Percentiles rank a stretch among this genome's conserved stretches.
These are phyloP conservation scores for Numenius arquata DNA, from an alignment of 2,113 vertebrate genomes.

Conservation along the genomic window DNA sequence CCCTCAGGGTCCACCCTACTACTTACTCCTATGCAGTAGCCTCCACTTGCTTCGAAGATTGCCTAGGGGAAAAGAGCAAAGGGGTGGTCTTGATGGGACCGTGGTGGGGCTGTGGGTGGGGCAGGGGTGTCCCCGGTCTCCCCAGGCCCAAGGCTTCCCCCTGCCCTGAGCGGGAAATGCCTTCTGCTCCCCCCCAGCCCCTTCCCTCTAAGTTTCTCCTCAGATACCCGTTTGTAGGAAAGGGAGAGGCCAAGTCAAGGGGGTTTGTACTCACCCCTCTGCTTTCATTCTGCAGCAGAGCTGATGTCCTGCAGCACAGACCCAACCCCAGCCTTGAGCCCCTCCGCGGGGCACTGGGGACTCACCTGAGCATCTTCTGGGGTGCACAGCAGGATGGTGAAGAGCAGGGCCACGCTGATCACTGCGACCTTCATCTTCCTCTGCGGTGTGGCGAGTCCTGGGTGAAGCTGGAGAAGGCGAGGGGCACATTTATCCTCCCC, in stretches of 20 bases:
- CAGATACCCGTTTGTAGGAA: not conserved
- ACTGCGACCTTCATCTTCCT: not conserved
- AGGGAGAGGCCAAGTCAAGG: too few species aligned
- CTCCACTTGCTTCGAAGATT: accelerated
- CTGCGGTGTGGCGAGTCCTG: accelerated
- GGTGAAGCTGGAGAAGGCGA: not conserved
- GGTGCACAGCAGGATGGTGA: not conserved
- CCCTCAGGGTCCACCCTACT: not conserved
- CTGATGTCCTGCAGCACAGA: too few species aligned
- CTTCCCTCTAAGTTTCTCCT: not conserved
- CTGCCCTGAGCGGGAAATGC: not conserved
- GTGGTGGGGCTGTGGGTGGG: too few species aligned
- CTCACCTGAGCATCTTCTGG: not conserved
- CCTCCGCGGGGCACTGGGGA: not conserved
- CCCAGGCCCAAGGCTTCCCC: too few species aligned
- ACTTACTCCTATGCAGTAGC: accelerated
- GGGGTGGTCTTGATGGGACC: not conserved
- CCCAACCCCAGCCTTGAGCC: not conserved
- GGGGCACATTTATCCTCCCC: not conserved
- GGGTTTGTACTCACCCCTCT: too few species aligned
- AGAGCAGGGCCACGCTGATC: not conserved
- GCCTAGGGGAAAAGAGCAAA: not conserved
- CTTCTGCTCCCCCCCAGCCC: not conserved
- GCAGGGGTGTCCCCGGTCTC: not conserved
- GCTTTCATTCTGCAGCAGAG: too few species aligned